A percentile compares a stretch with the other conserved stretches of the same genome.
These are phyloP conservation scores for Linhomoeus sp. DNA, from an alignment of 2,888 invertebrate species.

Conservation along the genomic window DNA sequence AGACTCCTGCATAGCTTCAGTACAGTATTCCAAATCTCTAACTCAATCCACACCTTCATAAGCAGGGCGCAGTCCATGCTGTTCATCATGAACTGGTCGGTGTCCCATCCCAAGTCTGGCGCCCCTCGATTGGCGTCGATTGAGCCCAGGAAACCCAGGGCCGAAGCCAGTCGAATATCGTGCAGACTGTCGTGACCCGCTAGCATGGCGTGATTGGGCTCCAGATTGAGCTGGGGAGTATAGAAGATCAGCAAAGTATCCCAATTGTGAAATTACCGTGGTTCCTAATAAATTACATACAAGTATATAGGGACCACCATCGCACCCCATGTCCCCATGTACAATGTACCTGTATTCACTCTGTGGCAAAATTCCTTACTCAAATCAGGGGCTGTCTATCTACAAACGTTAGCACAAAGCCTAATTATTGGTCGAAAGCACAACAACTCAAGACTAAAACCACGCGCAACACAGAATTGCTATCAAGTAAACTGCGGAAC, in stretches of 20 bases:
- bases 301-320: no score
- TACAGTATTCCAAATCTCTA: no score
- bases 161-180: constrained; percentile 41
- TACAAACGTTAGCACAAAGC: no score
- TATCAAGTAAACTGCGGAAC: no score
- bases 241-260: no score
- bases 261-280: no score
- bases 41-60: constrained; percentile 36
- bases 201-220: constrained; percentile 39
- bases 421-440: no score
- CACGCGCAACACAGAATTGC: no score
- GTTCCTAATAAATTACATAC: no score
- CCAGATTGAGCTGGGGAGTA: constrained; percentile 35
- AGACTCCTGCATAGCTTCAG: constrained; percentile 5
- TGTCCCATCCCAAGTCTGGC: constrained; percentile 35
- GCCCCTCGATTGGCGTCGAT: constrained; percentile 37
- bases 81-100: constrained; percentile 38
- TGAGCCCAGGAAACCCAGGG: constrained; percentile 43
- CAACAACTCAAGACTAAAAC: no score
- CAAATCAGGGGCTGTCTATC: no score
- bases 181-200: constrained; percentile 33
- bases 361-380: neutral
- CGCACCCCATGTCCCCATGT: no score
- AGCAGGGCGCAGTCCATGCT: constrained; percentile 37
- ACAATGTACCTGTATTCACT: neutral